These are phyloP conservation scores for Selenia dentaria DNA, from an alignment of 2,888 invertebrate species.

Conservation along the genomic window DNA sequence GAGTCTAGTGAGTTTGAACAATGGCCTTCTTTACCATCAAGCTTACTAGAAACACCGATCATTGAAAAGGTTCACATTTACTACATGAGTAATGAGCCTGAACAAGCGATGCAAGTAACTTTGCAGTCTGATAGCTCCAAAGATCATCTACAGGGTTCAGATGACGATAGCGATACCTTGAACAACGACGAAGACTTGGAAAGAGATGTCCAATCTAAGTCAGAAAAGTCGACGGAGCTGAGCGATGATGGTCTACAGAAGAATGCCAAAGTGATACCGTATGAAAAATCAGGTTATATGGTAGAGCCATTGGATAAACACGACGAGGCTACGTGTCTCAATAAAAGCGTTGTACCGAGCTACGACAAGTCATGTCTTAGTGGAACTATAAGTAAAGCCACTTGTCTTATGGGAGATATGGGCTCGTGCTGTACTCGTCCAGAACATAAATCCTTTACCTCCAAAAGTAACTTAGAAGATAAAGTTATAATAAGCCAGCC, in stretches of 20 bases:
- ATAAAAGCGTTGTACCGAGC: slow-evolving; percentile 71
- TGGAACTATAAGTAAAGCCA: slow-evolving; percentile 75
- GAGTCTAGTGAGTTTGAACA: slow-evolving; percentile 89
- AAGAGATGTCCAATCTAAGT: slow-evolving; percentile 80
- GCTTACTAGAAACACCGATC: slow-evolving; percentile 88
- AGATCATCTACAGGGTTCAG: slow-evolving; percentile 86
- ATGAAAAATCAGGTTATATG: slow-evolving; percentile 79
- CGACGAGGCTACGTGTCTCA: slow-evolving; percentile 65
- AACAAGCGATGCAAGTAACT: slow-evolving; percentile 91
- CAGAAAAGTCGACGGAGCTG: slow-evolving; percentile 61
- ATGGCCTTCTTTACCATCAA: slow-evolving; percentile 93
- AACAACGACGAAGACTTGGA: slow-evolving; percentile 86
- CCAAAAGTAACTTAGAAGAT: slow-evolving; percentile 68
- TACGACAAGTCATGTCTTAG: slow-evolving; percentile 78
- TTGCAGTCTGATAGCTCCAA: slow-evolving; percentile 87
- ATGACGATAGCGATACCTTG: slow-evolving; percentile 88
- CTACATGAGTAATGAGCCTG: slow-evolving; percentile 90
- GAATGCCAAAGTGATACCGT: slow-evolving; percentile 69
- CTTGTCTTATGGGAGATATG: slow-evolving; percentile 74
- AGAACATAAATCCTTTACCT: slow-evolving; percentile 67
- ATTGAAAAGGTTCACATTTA: slow-evolving; percentile 92
- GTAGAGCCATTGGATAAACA: slow-evolving; percentile 76
- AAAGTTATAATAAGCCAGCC: slow-evolving; percentile 86
- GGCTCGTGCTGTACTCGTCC: slow-evolving; percentile 74
- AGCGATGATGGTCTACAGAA: slow-evolving; percentile 62